Percentiles rank a stretch among this genome's conserved stretches.
These are phyloP conservation scores for Actias luna DNA, from an alignment of 2,888 invertebrate genomes.

Conservation along the genomic window DNA sequence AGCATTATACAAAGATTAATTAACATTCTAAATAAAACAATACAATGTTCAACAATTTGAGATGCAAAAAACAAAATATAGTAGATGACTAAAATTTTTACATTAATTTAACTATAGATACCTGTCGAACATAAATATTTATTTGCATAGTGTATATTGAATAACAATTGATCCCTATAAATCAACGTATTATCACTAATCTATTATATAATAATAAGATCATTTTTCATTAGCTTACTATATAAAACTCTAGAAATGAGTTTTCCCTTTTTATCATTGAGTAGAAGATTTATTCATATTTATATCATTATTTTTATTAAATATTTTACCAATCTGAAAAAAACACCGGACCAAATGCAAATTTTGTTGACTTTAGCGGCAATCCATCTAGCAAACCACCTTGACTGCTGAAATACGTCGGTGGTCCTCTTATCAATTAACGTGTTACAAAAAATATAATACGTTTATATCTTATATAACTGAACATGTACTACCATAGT, in stretches of 20 bases:
- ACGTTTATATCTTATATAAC: not conserved
- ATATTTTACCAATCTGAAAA: not conserved
- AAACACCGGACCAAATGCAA: not conserved
- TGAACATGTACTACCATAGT: too few species aligned
- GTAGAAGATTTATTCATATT: too few species aligned
- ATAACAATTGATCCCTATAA: too few species aligned
- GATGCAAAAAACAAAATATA: not conserved
- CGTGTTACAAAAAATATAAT: not conserved
- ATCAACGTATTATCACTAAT: too few species aligned
- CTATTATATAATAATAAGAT: too few species aligned
- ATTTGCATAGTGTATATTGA: too few species aligned
- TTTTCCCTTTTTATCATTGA: too few species aligned
- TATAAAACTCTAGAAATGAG: too few species aligned
- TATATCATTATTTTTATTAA: not conserved
- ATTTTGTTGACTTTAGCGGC: not conserved
- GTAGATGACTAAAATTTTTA: not conserved
- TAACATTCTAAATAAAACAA: conserved; percentile 45
- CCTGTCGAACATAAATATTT: too few species aligned
- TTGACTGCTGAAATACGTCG: too few species aligned
- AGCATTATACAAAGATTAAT: conserved; percentile 34
- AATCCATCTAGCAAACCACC: too few species aligned
- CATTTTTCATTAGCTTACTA: not conserved
- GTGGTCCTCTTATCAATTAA: too few species aligned
- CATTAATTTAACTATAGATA: not conserved
- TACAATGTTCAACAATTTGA: conserved; percentile 1